These are phyloP conservation scores for Cephalotes varians DNA, from an alignment of 2,888 invertebrate genomes.

Conservation along the genomic window DNA sequence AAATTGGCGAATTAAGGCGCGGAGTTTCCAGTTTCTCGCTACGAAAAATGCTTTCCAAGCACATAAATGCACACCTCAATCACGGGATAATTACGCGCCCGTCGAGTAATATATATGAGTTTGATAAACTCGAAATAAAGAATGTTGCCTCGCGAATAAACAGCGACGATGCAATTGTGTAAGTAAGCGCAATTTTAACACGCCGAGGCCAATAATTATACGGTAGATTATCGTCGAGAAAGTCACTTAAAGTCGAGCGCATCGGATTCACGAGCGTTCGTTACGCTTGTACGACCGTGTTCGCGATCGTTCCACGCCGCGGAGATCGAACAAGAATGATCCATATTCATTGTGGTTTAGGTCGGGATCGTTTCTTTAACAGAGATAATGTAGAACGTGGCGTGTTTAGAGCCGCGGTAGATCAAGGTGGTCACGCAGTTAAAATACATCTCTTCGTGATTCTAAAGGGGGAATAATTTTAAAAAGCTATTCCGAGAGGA, in stretches of 20 bases:
- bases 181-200: conserved; percentile 37
- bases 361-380: conserved; percentile 19
- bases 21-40: conserved; percentile 49
- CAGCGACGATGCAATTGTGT: conserved; percentile 9
- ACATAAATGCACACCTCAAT: conserved; percentile 28
- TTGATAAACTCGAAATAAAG: conserved; percentile 32
- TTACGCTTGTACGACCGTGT: conserved; percentile 41
- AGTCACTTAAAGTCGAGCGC: conserved; percentile 50
- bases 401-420: conserved; percentile 6
- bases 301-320: conserved; percentile 57
- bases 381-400: conserved; percentile 26
- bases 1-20: conserved; percentile 44
- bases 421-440: conserved; percentile 6
- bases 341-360: conserved; percentile 45
- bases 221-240: conserved; percentile 43
- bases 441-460: neutral
- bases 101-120: conserved; percentile 22
- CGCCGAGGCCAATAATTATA: conserved; percentile 38
- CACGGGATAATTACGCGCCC: conserved; percentile 41
- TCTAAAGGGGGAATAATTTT: neutral
- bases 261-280: conserved; percentile 44
- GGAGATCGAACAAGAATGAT: conserved; percentile 52
- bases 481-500: neutral
- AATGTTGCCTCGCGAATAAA: conserved; percentile 22
- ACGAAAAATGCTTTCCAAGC: conserved; percentile 50